Evolutionary conservation across 1,140 invertebrate genomes (phyloP).

Genomic region (Temnothorax longispinosus): DNA sequence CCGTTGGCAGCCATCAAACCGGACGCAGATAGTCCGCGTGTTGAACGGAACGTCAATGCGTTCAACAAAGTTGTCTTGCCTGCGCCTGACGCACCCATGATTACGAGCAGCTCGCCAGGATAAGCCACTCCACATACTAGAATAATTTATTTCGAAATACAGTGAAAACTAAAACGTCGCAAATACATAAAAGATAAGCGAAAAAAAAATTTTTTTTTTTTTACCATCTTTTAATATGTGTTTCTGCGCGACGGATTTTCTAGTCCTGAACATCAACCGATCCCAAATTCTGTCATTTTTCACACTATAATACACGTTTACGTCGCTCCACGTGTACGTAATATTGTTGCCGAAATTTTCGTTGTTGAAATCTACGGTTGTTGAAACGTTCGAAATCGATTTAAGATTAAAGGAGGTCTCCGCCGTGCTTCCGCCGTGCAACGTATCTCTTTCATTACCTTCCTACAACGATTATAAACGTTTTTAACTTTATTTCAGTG

Average conservation of each 20-base stretch:
- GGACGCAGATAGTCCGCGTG: conserved; percentile 89
- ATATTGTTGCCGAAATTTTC: conserved; percentile 69
- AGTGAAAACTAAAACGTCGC: neutral
- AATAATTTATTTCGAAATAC: neutral
- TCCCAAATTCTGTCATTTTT: conserved; percentile 74
- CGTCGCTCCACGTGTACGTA: conserved; percentile 80
- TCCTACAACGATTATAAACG: conserved; percentile 37
- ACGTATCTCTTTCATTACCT: conserved; percentile 24
- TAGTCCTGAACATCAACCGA: conserved; percentile 54
- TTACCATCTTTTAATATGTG: conserved; percentile 80
- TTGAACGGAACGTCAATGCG: conserved; percentile 93
- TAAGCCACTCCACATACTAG: conserved; percentile 94
- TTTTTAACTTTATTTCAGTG: neutral
- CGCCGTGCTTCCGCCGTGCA: conserved; percentile 8
- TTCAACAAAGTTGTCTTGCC: conserved; percentile 98
- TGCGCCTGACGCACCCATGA: conserved; percentile 97
- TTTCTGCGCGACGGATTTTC: conserved; percentile 73
- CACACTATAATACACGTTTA: conserved; percentile 76
- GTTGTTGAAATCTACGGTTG: neutral
- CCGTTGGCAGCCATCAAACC: conserved; percentile 92
- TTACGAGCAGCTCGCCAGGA: conserved; percentile 95
- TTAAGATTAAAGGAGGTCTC: conserved; percentile 69
- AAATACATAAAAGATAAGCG: neutral
- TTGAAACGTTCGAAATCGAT: conserved; percentile 53
- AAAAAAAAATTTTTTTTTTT: neutral